Evolutionary conservation across 2,797 vertebrate species (phyloP).

Genomic region (Sebastes kiyomatsui): DNA sequence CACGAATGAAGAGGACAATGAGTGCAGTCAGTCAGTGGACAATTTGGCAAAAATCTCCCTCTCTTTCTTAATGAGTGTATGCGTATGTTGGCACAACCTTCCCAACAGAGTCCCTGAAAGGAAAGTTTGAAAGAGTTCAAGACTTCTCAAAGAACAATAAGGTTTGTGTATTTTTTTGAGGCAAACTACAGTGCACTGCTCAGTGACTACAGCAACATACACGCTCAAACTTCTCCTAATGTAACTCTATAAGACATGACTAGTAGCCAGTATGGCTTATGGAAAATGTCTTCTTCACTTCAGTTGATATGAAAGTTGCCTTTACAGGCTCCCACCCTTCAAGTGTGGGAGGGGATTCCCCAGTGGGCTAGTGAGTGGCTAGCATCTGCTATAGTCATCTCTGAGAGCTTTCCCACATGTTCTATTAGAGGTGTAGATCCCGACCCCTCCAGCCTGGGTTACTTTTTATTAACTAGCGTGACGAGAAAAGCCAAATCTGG

Average conservation of each 20-base stretch:
- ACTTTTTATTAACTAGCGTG: conserved; percentile 46
- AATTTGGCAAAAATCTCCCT: conserved; percentile 5
- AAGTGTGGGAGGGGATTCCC: conserved; percentile 64
- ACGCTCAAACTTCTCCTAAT: not conserved
- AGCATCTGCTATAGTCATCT: conserved; percentile 70
- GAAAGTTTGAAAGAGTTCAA: conserved; percentile 50
- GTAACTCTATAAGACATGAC: conserved; percentile 11
- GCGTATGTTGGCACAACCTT: conserved; percentile 33
- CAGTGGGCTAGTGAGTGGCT: conserved; percentile 52
- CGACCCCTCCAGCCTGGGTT: conserved; percentile 36
- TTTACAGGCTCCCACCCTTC: conserved; percentile 43
- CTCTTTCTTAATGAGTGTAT: conserved; percentile 38
- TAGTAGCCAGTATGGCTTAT: conserved; percentile 28
- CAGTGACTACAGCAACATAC: conserved; percentile 9
- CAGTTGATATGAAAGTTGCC: conserved; percentile 43
- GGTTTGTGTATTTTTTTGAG: conserved; percentile 29
- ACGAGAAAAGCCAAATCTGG: conserved; percentile 23
- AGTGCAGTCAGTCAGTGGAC: conserved; percentile 26
- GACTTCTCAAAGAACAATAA: conserved; percentile 38
- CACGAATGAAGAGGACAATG: conserved; percentile 37
- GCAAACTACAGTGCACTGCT: not conserved
- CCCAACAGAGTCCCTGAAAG: conserved; percentile 31
- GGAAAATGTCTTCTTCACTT: conserved; percentile 56
- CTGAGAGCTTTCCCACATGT: conserved; percentile 77
- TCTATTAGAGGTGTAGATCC: conserved; percentile 41